Evolutionary conservation across 2,888 invertebrate species (phyloP), one percentile per base, ranked within the genome.

Genomic region (Nephrocerus scutellatus): DNA sequence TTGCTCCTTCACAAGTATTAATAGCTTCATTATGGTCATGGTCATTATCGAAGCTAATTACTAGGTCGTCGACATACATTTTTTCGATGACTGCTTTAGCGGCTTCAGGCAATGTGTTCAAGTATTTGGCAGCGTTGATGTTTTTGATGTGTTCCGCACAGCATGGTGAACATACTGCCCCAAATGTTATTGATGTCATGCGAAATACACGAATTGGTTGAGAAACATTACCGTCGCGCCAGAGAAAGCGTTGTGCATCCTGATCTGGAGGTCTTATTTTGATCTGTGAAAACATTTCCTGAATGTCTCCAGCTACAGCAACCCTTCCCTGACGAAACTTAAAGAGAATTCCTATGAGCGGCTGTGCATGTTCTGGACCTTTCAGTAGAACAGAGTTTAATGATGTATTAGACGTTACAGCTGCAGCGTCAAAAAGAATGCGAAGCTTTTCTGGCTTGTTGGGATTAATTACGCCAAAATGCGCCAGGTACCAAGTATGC

Each of bases 361-460:
- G 32, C 12, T 39, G 32, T 14, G 31, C 36, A 31, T 39, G 38
- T 33, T 62, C 60, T 1, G 63, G 59, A 5, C 63, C 62, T 20
- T 49, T 47, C 5, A 61, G 36, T 4, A 41, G 9, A 3, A 6
- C 13, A 6, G 29, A 52, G 41, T 61, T 60, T 6, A 60, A 34
- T 10, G 46, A 48, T 4, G 41, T 26, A 6, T 53, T 55, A 7
- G 48, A n/a, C 4, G 35, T 43, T 6, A 38, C 45, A 2, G 57
- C 56, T 6, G 57, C 57, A 5, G 60, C 60, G 39, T 61, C 59
- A 30, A 48, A 59, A 2, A 60, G 58, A 3, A 59, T 38, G 8
- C 59, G 43, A 5, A 53, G 26, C 33, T 52, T 47, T 15, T 46
- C 49, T 2, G 49, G 51, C 30, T 59, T 56, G 15, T 56, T 52